Percentiles rank a stretch among this genome's conserved stretches.
Evolutionary conservation across 2,888 invertebrate genomes (phyloP).

Genomic region (Orgyia antiqua): DNA sequence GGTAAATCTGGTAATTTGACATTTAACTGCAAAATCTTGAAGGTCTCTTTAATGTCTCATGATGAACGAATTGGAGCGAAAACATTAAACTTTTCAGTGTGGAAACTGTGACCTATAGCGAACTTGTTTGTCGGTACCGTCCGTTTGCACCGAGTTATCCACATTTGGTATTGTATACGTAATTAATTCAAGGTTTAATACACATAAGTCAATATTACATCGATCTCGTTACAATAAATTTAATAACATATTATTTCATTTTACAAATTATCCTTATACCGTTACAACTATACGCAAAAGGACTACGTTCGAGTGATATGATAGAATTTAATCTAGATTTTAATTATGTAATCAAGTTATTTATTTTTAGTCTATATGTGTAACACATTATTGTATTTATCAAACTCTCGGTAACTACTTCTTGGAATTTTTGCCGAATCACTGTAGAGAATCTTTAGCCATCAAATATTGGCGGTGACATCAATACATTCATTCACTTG

Average conservation of each 20-base stretch:
- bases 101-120: conserved; percentile 14
- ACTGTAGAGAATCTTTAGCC: conserved; percentile 4
- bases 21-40: conserved; percentile 6
- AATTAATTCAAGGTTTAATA: conserved; percentile 18
- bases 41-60: conserved; percentile 5
- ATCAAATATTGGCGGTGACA: conserved; percentile 13
- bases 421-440: conserved; percentile 1
- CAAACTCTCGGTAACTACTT: too few species aligned
- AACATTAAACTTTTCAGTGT: conserved; percentile 9
- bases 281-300: too few species aligned
- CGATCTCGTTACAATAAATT: too few species aligned
- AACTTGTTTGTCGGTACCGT: conserved; percentile 7
- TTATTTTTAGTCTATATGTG: too few species aligned
- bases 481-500: conserved; percentile 11
- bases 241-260: too few species aligned
- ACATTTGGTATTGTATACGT: neutral
- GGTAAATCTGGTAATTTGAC: too few species aligned
- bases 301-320: too few species aligned
- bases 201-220: too few species aligned
- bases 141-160: conserved; percentile 12
- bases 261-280: too few species aligned
- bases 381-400: too few species aligned
- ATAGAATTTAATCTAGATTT: too few species aligned
- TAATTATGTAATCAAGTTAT: too few species aligned
- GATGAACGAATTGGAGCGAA: conserved; percentile 13